Percentiles rank a stretch among this genome's conserved stretches.
phyloP scores from a whole-genome alignment of 1,140 invertebrate genomes.

The Procambarus virginalis region DNA sequence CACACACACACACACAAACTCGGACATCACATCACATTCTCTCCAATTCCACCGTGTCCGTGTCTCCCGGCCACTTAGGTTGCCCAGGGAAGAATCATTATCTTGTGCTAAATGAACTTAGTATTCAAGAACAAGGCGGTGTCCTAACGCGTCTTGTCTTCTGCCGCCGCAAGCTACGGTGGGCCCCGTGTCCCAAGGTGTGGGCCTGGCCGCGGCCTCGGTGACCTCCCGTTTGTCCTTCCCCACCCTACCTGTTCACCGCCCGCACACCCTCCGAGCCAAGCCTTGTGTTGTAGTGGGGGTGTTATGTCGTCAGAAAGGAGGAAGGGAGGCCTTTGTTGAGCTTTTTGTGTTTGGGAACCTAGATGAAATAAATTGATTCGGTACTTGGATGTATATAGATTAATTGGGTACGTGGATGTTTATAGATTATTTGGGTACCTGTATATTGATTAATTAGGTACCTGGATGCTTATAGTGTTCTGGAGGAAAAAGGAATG shows the following conservation, averaged over 20 bases:
- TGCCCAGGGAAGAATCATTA: slow-evolving; percentile 48
- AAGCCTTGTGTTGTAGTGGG: too few species aligned
- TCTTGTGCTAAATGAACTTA: slow-evolving; percentile 62
- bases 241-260: neutral
- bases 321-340: neutral
- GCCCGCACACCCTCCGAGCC: neutral
- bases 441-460: too few species aligned
- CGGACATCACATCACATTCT: slow-evolving; percentile 36
- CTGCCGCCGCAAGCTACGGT: slow-evolving; percentile 12
- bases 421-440: too few species aligned
- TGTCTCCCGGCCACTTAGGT: slow-evolving; percentile 42
- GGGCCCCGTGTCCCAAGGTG: slow-evolving; percentile 17
- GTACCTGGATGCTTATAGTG: too few species aligned
- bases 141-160: slow-evolving; percentile 53
- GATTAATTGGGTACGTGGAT: too few species aligned
- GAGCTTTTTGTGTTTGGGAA: neutral
- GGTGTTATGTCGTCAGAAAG: too few species aligned
- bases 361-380: too few species aligned
- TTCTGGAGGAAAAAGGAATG: too few species aligned
- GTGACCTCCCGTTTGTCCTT: neutral
- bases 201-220: slow-evolving; percentile 15
- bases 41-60: slow-evolving; percentile 18
- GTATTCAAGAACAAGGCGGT: slow-evolving; percentile 61
- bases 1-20: neutral
- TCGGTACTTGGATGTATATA: too few species aligned